phyloP scores from a whole-genome alignment of 2,113 vertebrate genomes.

The Corydoras maculifer region DNA sequence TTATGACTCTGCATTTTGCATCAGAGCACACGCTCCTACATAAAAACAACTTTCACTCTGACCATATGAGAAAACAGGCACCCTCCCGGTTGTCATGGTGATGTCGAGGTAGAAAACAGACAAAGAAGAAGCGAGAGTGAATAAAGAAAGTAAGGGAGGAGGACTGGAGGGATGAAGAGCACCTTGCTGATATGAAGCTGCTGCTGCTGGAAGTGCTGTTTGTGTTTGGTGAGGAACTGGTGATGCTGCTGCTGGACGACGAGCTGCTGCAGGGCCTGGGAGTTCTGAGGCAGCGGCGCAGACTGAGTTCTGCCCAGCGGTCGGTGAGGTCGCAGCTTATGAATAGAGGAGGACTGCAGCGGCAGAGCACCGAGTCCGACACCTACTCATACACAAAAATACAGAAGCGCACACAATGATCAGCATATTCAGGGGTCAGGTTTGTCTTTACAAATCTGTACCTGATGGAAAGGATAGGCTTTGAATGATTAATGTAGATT shows the following conservation, averaged over 20 bases:
- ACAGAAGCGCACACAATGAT: not conserved
- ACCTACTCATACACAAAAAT: constrained; percentile 54
- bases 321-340: constrained; percentile 91
- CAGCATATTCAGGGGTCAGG: too few relatives aligned
- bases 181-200: constrained; percentile 94
- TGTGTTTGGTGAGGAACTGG: constrained; percentile 98
- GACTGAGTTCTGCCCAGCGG: constrained; percentile 94
- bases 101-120: constrained; percentile 4
- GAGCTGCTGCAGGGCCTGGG: constrained; percentile 92
- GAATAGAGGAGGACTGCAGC: constrained; percentile 82
- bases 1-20: constrained; percentile 19
- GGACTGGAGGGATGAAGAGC: constrained; percentile 19
- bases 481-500: too few relatives aligned
- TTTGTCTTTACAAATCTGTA: too few relatives aligned
- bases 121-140: constrained; percentile 22
- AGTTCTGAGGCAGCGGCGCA: constrained; percentile 89
- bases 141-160: constrained; percentile 23
- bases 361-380: constrained; percentile 76
- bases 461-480: too few relatives aligned
- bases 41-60: constrained; percentile 47
- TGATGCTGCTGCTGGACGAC: constrained; percentile 98
- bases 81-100: too few relatives aligned
- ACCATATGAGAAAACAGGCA: constrained; percentile 35
- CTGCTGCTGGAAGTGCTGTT: constrained; percentile 95
- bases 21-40: constrained; percentile 10